phyloP scores from a whole-genome alignment of 2,797 vertebrate species.

The Sparus aurata region DNA sequence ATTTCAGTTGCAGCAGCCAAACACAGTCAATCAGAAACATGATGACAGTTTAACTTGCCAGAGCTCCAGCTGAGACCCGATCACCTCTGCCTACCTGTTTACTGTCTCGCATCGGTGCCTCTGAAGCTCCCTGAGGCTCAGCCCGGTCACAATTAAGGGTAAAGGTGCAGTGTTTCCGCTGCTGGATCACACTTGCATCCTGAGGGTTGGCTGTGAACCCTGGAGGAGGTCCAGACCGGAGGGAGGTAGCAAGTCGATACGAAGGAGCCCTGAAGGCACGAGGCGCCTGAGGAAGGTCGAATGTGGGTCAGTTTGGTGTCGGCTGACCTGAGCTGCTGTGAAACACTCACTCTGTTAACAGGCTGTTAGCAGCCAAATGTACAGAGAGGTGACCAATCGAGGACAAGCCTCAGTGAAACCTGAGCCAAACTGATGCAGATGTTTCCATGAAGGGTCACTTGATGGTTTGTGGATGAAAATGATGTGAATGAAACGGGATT shows the following conservation, averaged over 20 bases:
- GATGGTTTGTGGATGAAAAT: neutral
- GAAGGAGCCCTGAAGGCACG: constrained; percentile 1
- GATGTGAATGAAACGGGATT: neutral
- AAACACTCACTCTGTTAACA: neutral
- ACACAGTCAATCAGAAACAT: neutral
- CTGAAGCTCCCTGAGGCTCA: constrained; percentile 12
- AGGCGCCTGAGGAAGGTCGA: neutral
- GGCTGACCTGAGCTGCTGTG: constrained; percentile 11
- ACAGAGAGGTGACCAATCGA: neutral
- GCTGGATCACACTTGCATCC: constrained; percentile 60
- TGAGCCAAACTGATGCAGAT: neutral
- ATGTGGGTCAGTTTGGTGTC: constrained; percentile 44
- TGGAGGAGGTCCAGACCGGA: constrained; percentile 64
- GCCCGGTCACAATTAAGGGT: constrained; percentile 64
- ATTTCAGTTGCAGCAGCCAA: neutral
- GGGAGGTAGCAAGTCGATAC: constrained; percentile 53
- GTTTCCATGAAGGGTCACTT: neutral
- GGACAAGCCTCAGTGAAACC: neutral
- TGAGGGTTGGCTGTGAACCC: constrained; percentile 66
- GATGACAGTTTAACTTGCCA: neutral
- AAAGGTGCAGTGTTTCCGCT: constrained; percentile 74
- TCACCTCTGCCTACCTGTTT: neutral
- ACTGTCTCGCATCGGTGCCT: constrained; percentile 16
- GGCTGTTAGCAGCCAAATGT: neutral
- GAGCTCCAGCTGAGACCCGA: neutral